phyloP scores from a whole-genome alignment of 2,113 vertebrate species.

The Condylura cristata region DNA sequence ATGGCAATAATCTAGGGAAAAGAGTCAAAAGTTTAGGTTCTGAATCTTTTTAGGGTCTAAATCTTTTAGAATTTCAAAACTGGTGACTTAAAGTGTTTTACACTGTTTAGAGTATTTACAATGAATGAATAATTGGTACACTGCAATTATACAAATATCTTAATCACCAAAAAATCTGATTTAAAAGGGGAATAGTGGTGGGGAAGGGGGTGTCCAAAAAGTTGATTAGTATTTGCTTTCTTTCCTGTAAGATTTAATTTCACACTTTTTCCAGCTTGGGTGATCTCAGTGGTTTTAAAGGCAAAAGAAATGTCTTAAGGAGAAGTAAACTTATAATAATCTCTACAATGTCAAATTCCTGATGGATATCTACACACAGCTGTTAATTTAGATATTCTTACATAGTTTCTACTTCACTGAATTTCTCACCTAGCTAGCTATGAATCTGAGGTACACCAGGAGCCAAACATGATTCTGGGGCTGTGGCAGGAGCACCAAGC shows the following conservation, averaged over 20 bases:
- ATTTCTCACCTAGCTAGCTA: background rate
- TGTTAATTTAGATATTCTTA: background rate
- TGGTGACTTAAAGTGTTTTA: background rate
- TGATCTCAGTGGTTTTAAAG: slow-evolving; percentile 10
- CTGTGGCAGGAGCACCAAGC: background rate
- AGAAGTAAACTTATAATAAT: slow-evolving; percentile 6
- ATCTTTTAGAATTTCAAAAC: slow-evolving; percentile 42
- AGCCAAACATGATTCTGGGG: background rate
- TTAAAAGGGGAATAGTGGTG: background rate
- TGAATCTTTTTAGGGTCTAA: background rate
- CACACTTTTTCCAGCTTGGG: background rate
- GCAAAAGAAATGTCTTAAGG: background rate
- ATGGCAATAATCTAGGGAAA: background rate
- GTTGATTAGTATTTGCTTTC: background rate
- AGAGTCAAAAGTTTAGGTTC: background rate
- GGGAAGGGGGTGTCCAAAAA: background rate
- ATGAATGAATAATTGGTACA: background rate
- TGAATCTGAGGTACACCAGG: background rate
- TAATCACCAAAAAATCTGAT: background rate
- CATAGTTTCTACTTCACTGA: background rate
- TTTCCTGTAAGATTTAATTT: slow-evolving; percentile 47
- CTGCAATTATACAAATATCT: slow-evolving; percentile 25
- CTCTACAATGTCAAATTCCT: slow-evolving; percentile 6
- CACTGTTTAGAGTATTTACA: background rate
- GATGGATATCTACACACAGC: background rate